Evolutionary conservation across 2,113 vertebrate genomes (phyloP), one percentile per base, ranked within the genome.

Genomic region (Connochaetes taurinus): DNA sequence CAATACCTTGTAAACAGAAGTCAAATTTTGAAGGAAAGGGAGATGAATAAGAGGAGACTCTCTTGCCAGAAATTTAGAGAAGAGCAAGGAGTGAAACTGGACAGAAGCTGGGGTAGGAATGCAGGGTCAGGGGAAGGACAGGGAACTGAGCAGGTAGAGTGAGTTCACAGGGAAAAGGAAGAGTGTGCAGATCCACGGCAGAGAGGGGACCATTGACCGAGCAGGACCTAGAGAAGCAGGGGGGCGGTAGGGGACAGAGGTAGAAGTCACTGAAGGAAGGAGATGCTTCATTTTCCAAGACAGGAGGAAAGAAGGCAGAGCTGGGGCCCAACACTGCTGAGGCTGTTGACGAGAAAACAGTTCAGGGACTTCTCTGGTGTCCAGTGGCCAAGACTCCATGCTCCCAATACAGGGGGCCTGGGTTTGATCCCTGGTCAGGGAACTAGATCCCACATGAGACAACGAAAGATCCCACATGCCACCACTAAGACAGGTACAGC

Each of bases 1-100:
- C 93, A 94, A 85, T 60, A 55, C 57, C 27, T 40, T 87, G 21
- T 64, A 64, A 45, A 84, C 3, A 47, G 33, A 94, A 86, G 19
- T 40, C 53, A 90, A 19, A 62, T 64, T 87, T 53, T 25, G 62
- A 36, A 40, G 27, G 2, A 40, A 87, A 90, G 82, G 6, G 84
- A 58, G 17, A 58, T 84, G n/a, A 76, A 3, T 74, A 82, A 57
- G 6, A 29, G 76, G 9, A 67, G 43, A 90, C 8, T 62, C 64
- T 92, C 50, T 83, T 71, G 12, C n/a, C 33, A 89, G 84, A 93
- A 92, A 33, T 60, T 81, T 43, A n/a, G 57, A 67, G 81, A 78
- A 64, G 55, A 9, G 19, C 31, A 81, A 85, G 29, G 14, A 84
- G 25, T 27, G 82, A 71, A 33, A 25, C 8, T 52, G 31, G 21